Conservation (phyloP, 2,888 invertebrate species). For the Linyphia triangularis region DNA sequence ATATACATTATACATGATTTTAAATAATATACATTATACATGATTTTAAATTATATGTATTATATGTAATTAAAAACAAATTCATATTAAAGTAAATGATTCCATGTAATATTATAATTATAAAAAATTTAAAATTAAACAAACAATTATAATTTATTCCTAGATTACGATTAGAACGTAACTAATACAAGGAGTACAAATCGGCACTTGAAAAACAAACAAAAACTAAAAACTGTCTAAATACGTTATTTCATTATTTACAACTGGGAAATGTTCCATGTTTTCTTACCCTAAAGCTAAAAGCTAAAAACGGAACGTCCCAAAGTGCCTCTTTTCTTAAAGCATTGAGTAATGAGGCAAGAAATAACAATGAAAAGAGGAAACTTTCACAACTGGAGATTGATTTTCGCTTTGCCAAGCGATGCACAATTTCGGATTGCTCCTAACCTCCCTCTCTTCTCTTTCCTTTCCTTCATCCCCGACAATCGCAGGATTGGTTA, state of each 20-base stretch:
- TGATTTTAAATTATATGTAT: too few relatives aligned
- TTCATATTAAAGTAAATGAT: too few relatives aligned
- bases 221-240: neutral
- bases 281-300: neutral
- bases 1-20: too few relatives aligned
- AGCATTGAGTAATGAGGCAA: conserved; percentile 29
- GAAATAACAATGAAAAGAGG: neutral
- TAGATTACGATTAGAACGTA: too few relatives aligned
- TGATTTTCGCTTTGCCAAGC: conserved; percentile 57
- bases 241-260: neutral
- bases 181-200: too few relatives aligned
- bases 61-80: too few relatives aligned
- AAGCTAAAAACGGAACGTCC: neutral
- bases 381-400: conserved; percentile 22
- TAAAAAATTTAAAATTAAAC: too few relatives aligned
- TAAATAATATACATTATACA: too few relatives aligned
- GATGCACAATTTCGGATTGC: conserved; percentile 53
- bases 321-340: neutral
- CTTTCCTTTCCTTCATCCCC: neutral
- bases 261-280: neutral
- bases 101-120: too few relatives aligned
- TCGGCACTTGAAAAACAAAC: neutral
- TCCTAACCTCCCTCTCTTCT: neutral
- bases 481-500: conserved; percentile 49
- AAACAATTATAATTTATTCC: too few relatives aligned